Conservation (phyloP, 2,113 vertebrate genomes). For the Neoarius graeffei region DNA sequence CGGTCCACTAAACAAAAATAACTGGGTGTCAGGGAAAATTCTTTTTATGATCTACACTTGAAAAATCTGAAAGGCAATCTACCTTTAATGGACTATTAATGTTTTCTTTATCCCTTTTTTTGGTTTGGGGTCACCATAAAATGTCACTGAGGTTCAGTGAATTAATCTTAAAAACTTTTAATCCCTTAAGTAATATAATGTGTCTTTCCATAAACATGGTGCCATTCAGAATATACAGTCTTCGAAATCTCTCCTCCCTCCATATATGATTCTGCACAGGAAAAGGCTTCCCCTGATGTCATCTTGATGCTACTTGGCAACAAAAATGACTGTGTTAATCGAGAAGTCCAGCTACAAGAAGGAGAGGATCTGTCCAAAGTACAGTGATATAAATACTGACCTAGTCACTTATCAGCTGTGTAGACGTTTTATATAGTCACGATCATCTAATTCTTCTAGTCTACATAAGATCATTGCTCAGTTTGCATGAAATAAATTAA, state of each 20-base stretch:
- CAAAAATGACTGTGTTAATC: slow-evolving; percentile 78
- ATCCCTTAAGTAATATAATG: background rate
- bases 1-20: too few relatives aligned
- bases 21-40: too few relatives aligned
- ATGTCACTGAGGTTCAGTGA: background rate
- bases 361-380: slow-evolving; percentile 84
- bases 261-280: slow-evolving; percentile 66
- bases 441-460: background rate
- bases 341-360: slow-evolving; percentile 72
- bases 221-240: background rate
- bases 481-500: background rate
- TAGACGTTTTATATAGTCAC: background rate
- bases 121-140: background rate
- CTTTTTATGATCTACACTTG: too few relatives aligned
- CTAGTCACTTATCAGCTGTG: background rate
- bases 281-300: slow-evolving; percentile 69
- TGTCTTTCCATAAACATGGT: background rate
- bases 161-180: background rate
- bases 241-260: background rate
- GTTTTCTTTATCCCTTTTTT: background rate
- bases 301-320: slow-evolving; percentile 86
- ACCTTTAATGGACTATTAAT: too few relatives aligned
- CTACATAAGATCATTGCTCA: background rate
- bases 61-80: too few relatives aligned
- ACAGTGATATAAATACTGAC: slow-evolving; percentile 21